Evolutionary conservation across 1,140 invertebrate species (phyloP).

Genomic region (Drosophila sulfurigaster): DNA sequence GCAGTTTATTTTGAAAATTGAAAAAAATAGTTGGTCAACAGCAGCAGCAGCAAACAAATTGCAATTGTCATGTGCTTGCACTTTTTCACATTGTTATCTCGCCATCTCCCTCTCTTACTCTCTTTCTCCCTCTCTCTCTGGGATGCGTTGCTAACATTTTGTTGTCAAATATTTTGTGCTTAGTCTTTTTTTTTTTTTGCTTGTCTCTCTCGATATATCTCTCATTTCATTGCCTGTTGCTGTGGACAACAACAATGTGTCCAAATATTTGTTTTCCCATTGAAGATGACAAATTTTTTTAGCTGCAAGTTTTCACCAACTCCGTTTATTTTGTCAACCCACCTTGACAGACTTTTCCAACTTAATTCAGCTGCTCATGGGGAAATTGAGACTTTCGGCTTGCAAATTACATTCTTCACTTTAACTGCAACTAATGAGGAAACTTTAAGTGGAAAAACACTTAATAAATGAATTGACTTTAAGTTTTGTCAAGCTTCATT

Average conservation of each 20-base stretch:
- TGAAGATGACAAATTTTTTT: slow-evolving; percentile 26
- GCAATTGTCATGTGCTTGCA: slow-evolving; percentile 66
- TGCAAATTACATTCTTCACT: slow-evolving; percentile 2
- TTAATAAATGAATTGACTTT: too few species aligned
- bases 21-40: slow-evolving; percentile 32
- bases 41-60: slow-evolving; percentile 45
- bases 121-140: not conserved
- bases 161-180: slow-evolving; percentile 18
- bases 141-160: slow-evolving; percentile 22
- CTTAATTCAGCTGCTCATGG: slow-evolving; percentile 7
- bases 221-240: slow-evolving; percentile 24
- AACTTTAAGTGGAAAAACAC: not conserved
- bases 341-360: not conserved
- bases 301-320: slow-evolving; percentile 4
- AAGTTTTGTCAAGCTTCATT: not conserved
- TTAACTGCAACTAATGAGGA: slow-evolving; percentile 16
- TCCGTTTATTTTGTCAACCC: not conserved
- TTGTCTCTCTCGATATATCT: not conserved
- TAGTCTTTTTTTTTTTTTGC: not conserved
- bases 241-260: slow-evolving; percentile 35
- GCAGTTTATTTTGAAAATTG: slow-evolving; percentile 68
- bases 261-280: slow-evolving; percentile 38
- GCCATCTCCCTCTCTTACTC: not conserved
- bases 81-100: slow-evolving; percentile 37
- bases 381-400: slow-evolving; percentile 35